Base-by-base conservation (phyloP, 2,113 vertebrate species). In the Meles meles region DNA sequence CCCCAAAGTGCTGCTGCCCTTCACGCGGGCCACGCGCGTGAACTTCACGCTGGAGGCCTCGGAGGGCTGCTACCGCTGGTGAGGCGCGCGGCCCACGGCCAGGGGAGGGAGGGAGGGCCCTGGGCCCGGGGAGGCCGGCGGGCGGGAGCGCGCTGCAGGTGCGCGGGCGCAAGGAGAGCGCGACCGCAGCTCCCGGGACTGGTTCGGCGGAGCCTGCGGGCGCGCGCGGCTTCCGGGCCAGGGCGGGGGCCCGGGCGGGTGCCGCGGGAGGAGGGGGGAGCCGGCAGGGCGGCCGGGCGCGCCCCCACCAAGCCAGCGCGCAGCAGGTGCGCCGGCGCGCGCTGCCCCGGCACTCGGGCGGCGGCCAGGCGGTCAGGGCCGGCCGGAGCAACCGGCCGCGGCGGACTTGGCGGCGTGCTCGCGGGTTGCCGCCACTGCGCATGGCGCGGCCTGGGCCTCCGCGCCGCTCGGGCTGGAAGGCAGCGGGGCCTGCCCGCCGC, bases 21-120 rank as follows among this genome's bases (percentile, higher is more conserved):
- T 99, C 88, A 98, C 99, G 37, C 99, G 99, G 88, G 98, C 98
- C 86, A 99, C 99, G 52, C 98, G 98, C 87, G 99, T 99, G 61
- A 99, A 99, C 99, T 99, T 99, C 98, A 99, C 99, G 7, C 95
- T 99, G 98, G 99, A 99, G 97, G 99, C 99, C 29, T 99, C 99
- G 18, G 99, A 99, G 52, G 99, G 99, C 83, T 99, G 99, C 98
- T 99, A 99, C 98, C 99, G 99, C 99, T 99, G 99, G 99, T 99
- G 98, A 99, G 99, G 85, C 83, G 71, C 39, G 42, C 39, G 77
- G 59, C 21, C 15, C 0, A 67, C 27, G 74, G 29, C 34, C 34
- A 3, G 7, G 37, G 77, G 7, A 55, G 17, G 63, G 49, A 21
- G 76, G 42, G n/a, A 29, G 57, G 14, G 27, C 17, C n/a, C 20